Base-by-base conservation (phyloP, 2,797 vertebrate genomes). In the Xiphophorus birchmanni region DNA sequence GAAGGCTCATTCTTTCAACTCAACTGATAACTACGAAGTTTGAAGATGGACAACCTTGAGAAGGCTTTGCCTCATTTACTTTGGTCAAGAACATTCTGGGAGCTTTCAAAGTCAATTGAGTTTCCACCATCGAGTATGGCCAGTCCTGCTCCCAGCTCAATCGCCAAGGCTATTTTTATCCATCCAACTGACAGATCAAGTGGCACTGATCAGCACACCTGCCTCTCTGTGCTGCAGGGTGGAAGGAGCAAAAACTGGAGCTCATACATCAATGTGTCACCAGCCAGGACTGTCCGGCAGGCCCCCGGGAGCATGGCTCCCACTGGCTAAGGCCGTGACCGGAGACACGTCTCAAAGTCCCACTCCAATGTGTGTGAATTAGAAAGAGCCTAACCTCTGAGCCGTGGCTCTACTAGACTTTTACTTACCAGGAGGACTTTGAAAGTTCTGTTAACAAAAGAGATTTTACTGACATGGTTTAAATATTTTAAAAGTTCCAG, bases 241-340 rank as follows among this genome's bases (percentile, higher is more conserved):
- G 90, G 87, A 86, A 84, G 81, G 86, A 90, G 89, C 76, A 83
- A 92, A 93, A 95, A 92, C 82, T 90, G 82, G 91, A 93, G 91
- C 93, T 93, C 95, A 91, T 96, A 92, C 91, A 96, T 96, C 95
- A 96, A 94, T 91, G 85, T 96, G 95, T 93, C 94, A 95, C 89
- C 48, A 60, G 82, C 88, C 90, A 84, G 91, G 88, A 92, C 91
- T 89, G 93, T 94, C 94, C 89, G 78, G 67, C 48, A 12, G 87
- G 72, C 88, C 90, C 88, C 23, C 21, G 93, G 91, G 94, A 91
- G 82, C 83, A 35, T 5, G 65, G 67, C 82, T 82, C 76, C 85
- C 88, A 78, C 79, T 3, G 65, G 65, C 80, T 83, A 26, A 83
- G 89, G 91, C 93, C 89, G 4, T 80, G 91, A 87, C 89, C 85